A percentile compares a stretch with the other conserved stretches of the same genome.
phyloP scores from a whole-genome alignment of 2,113 vertebrate species.

The Holacanthus passer region DNA sequence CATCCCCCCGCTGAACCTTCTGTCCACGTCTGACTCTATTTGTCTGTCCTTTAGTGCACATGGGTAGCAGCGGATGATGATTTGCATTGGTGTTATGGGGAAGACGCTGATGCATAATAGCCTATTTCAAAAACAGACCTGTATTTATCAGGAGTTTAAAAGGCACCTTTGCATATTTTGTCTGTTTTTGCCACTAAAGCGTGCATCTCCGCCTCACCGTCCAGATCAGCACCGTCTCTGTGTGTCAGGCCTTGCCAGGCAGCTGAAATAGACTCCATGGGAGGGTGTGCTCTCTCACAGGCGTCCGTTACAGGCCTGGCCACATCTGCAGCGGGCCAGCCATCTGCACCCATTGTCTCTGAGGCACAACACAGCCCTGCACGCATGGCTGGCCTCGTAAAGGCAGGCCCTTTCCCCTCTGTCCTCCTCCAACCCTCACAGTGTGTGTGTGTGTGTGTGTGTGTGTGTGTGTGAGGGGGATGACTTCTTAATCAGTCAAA shows the following conservation, averaged over 20 bases:
- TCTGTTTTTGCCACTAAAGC: conserved; percentile 14
- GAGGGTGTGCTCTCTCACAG: conserved; percentile 73
- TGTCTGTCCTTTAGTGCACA: conserved; percentile 18
- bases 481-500: conserved; percentile 82
- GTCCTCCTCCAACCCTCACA: conserved; percentile 54
- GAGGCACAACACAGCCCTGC: conserved; percentile 73
- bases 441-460: too few relatives aligned
- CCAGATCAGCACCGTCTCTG: conserved; percentile 33
- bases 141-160: not conserved
- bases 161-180: not conserved
- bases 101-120: not conserved
- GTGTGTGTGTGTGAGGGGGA: too few relatives aligned
- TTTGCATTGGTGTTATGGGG: not conserved
- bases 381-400: conserved; percentile 79
- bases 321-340: conserved; percentile 82
- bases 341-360: conserved; percentile 86
- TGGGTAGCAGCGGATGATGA: conserved; percentile 3
- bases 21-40: conserved; percentile 7
- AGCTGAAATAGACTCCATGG: conserved; percentile 72
- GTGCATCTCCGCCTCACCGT: conserved; percentile 20
- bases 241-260: conserved; percentile 61
- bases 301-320: conserved; percentile 80
- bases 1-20: conserved; percentile 38
- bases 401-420: conserved; percentile 70
- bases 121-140: not conserved